Evolutionary conservation across 2,888 invertebrate species (phyloP), one percentile per base, ranked within the genome.

Genomic region (Lasioglossum lativentre): DNA sequence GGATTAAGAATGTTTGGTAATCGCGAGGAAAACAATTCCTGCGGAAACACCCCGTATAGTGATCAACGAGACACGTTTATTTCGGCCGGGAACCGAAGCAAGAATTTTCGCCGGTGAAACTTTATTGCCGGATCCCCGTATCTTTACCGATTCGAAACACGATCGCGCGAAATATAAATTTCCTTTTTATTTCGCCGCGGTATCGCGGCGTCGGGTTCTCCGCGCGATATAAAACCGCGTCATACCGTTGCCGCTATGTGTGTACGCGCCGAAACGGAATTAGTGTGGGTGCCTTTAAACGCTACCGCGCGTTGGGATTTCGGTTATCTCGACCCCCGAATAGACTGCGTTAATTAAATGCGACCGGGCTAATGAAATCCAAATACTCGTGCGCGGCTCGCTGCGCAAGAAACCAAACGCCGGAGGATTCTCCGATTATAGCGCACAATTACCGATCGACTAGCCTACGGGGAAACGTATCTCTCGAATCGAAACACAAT

Each of bases 391-490:
- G 52, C 45, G 30, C 45, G 73, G 23, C 45, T 73, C 47, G 45
- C 23, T 68, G 73, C 76, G 42, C 47, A 74, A 71, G 70, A n/a
- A 71, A 27, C 34, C 66, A 38, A 68, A 68, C 71, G 16, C 71
- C 52, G 14, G 47, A 71, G 73, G 73, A 45, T 59, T 78, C 66
- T 80, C 77, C 87, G 88, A 88, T 88, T 68, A 5, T 91, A 80
- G 72, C 79, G 34, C 82, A 80, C 90, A 91, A 90, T 90, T 89
- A 88, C 81, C 87, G 89, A 90, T 90, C 88, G 86, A 84, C 79
- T 86, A 45, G 72, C 79, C 86, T 70, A 78, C 30, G 74, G 89
- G 87, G 82, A 85, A 85, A 89, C 89, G 86, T 79, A 83, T 90
- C 81, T 82, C 82, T 34, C 72, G 85, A 82, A 87, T 90, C 81